Evolutionary conservation across 2,888 invertebrate species (phyloP), one percentile per base, ranked within the genome.

Genomic region (Drosophila macrospina): DNA sequence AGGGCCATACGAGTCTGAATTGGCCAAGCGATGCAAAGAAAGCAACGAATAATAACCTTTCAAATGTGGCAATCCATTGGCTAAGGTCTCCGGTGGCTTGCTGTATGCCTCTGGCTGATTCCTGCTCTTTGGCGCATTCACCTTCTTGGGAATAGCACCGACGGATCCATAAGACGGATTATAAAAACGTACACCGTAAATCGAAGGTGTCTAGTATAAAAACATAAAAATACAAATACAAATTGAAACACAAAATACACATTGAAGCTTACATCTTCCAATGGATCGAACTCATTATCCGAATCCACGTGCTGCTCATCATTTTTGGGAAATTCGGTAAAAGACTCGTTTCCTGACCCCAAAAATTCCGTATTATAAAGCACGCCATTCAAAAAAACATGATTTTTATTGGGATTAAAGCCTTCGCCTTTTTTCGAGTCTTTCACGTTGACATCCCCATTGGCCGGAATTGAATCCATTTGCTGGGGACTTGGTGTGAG

Each of bases 111-210:
- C 41, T 8, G 52, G 7, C 15, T 5, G 11, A 1, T 15, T 11
- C 47, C 6, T n/a, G 15, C 6, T 11, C 28, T 32, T 20, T 0
- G 47, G 16, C 2, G 4, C 13, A 8, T 7, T 0, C 0, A 7
- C 2, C 8, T 34, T 39, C 15, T 47, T 41, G 0, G 65, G 64
- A 10, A 41, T 30, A 10, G 57, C 54, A 0, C 55, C 65, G 16
- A 60, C 59, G 3, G 70, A 55, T 0, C 42, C 65, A 4, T 50
- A 37, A 1, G 51, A 52, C 0, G 71, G 71, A 48, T 71, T 71
- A 2, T 41, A 55, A 20, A 71, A 65, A 8, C 60, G 60, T 10
- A 69, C 42, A n/a, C 71, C 71, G 32, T 70, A 34, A 13, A 52
- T 36, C n/a, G 30, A 0, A 1, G 70, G 70, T 1, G 7, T 2